Evolutionary conservation across 2,113 vertebrate species (phyloP).

Genomic region (Paracanthobrama guichenoti): DNA sequence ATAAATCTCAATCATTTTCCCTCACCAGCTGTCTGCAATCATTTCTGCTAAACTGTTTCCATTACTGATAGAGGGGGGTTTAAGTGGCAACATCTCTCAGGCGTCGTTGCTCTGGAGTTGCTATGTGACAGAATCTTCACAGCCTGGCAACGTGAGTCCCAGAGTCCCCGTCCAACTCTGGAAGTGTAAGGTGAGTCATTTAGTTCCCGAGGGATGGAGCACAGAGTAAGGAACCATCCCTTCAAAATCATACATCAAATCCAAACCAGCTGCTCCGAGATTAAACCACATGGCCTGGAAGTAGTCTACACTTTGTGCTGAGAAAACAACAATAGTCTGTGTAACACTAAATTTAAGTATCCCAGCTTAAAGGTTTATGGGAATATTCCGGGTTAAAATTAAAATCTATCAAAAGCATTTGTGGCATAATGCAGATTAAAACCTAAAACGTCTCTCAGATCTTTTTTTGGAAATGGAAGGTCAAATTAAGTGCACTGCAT

Average conservation of each 20-base stretch:
- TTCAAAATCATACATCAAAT: slow-evolving; percentile 18
- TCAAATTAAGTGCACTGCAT: background rate
- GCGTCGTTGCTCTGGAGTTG: slow-evolving; percentile 20
- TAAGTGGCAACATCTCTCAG: slow-evolving; percentile 2
- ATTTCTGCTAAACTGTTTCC: background rate
- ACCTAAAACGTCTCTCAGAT: background rate
- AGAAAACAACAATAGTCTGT: background rate
- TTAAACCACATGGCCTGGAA: background rate
- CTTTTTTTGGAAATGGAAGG: background rate
- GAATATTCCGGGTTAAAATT: background rate
- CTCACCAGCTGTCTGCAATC: background rate
- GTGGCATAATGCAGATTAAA: background rate
- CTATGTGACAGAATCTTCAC: slow-evolving; percentile 42
- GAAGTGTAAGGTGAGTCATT: slow-evolving; percentile 29
- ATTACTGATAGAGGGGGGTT: background rate
- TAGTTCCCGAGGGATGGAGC: background rate
- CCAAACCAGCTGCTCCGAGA: background rate
- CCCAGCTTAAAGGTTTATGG: background rate
- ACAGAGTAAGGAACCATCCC: background rate
- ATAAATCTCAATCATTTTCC: background rate
- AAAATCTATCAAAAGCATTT: background rate
- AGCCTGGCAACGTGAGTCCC: slow-evolving; percentile 39
- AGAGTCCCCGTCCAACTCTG: slow-evolving; percentile 32
- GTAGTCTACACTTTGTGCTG: background rate
- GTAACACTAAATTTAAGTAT: background rate